These are phyloP conservation scores for Platichthys flesus DNA, from an alignment of 2,113 vertebrate genomes.

Conservation along the genomic window DNA sequence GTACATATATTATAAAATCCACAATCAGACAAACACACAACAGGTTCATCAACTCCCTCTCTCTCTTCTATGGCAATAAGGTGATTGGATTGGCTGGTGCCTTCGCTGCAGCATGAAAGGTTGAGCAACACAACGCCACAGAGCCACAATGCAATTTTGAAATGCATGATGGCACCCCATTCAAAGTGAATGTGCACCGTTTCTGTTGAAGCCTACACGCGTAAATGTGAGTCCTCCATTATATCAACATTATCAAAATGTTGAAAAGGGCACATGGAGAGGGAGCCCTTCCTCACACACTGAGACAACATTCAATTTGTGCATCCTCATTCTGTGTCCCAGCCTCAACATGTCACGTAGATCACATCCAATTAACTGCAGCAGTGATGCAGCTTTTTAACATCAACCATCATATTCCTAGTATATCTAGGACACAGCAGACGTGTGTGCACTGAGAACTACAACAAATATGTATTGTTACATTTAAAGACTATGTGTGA, in stretches of 20 bases:
- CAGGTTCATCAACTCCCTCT: not conserved
- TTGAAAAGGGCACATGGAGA: not conserved
- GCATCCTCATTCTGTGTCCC: slow-evolving; percentile 18
- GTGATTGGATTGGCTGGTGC: not conserved
- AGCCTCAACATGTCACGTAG: slow-evolving; percentile 34
- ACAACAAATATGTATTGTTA: not conserved
- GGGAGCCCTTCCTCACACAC: not conserved
- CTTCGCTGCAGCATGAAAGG: too few relatives aligned
- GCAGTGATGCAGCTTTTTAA: slow-evolving; percentile 23
- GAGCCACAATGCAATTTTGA: not conserved
- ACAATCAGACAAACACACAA: not conserved
- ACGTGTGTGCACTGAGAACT: not conserved
- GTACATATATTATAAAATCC: not conserved
- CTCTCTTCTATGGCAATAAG: not conserved
- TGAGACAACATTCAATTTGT: slow-evolving; percentile 42
- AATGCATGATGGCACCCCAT: not conserved
- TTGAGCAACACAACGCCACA: not conserved
- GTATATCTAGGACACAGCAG: not conserved
- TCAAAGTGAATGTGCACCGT: not conserved
- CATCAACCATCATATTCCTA: not conserved
- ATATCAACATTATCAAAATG: not conserved
- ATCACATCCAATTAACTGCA: slow-evolving; percentile 37
- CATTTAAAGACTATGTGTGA: not conserved
- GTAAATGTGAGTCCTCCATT: not conserved
- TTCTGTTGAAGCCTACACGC: not conserved